Evolutionary conservation across 2,113 vertebrate genomes (phyloP), one percentile per base, ranked within the genome.

Genomic region (Colistium nudipinnis): DNA sequence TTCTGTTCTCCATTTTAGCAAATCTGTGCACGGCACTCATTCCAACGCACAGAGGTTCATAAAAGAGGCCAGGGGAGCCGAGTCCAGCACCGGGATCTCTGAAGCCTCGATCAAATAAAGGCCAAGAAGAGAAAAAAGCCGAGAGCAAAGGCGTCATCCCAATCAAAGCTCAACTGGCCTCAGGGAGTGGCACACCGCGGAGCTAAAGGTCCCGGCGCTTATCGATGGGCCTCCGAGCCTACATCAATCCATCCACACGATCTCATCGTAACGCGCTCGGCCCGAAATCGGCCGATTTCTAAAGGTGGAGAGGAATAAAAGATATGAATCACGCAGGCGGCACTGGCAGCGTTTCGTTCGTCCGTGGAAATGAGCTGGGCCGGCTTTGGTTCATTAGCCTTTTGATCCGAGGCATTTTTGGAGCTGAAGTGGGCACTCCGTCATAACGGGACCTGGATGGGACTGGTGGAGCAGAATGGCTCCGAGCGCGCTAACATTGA

Each of bases 191-290:
- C 11, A 43, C 22, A 22, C 7, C 55, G 43, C 47, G 28, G 57
- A 55, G 59, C 13, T 44, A 33, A 68, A 55, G 17, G 57, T 73
- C 74, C 75, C 48, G 36, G 0, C 64, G 39, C 60, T 53, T 67
- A 75, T 79, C 66, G 80, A 86, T 86, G 12, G 14, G 16, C 67
- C 59, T 76, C 27, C 69, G 76, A 86, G 74, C 61, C 63, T 70
- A 19, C 70, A 70, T 76, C 62, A 79, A 55, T 86, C 71, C 76
- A 65, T 80, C 72, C 28, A 4, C 30, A 70, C 69, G 3, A 43
- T 69, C 62, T 30, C 49, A 62, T 57, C 79, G 44, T 27, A 56
- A 45, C 30, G 2, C 28, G 7, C 28, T 28, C 12, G 28, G 6
- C 27, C 13, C 24, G 20, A 71, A 70, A 49, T n/a, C 9, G 24